Base-by-base conservation (phyloP, 2,797 vertebrate species). In the Pseudomugil gertrudae region DNA sequence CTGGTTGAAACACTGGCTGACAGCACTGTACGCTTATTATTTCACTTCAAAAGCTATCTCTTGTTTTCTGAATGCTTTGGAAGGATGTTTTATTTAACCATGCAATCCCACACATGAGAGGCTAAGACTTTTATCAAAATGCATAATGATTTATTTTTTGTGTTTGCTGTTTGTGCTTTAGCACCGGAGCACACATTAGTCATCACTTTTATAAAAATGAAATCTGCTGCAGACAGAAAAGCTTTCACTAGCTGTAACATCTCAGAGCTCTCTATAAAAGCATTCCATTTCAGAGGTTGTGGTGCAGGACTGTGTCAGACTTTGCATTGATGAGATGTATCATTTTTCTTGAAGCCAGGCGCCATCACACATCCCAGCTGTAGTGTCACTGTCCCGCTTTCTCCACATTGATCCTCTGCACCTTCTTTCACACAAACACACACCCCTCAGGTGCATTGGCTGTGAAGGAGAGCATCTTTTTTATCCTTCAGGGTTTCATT, bases 1-100 rank as follows among this genome's bases (percentile, higher is more conserved):
- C 62, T 80, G 64, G 56, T 78, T 72, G 65, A 81, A 84, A 81
- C 75, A 45, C 57, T 43, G 65, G 36, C 74, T 81, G 62, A 74
- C 70, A 40, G 30, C 51, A 10, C 66, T 72, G 17, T 74, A 67
- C 72, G 71, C 81, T 82, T 54, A 75, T 83, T 76, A 79, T 72
- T 59, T 70, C 66, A 70, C 68, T 64, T 85, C 73, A 72, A 35
- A 69, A 78, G 62, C 65, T 23, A 61, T 81, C 60, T 63, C 68
- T 53, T 81, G 63, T 19, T 77, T 71, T 71, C 58, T 27, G 45
- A 53, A 48, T 27, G 30, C 74, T 72, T 47, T 47, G 30, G 48
- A 66, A 40, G 64, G 66, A 73, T 53, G 52, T 65, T 81, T 76
- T 73, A 79, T 82, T 70, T 57, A 76, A 57, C 66, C 58, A 59